phyloP scores from a whole-genome alignment of 2,113 vertebrate genomes.

The Nestor notabilis region DNA sequence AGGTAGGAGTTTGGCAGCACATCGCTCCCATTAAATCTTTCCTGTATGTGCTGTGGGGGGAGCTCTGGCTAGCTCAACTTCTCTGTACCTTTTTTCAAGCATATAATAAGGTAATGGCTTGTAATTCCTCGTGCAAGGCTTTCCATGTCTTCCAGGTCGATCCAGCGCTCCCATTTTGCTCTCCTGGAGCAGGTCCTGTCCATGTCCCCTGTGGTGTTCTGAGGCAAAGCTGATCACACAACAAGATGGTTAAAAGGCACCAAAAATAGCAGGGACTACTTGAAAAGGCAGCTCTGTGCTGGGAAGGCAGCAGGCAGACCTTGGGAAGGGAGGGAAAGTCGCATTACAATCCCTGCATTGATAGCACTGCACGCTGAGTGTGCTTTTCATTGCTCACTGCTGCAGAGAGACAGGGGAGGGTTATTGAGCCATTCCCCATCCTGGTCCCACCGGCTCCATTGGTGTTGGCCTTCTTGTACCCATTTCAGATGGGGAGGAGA shows the following conservation, averaged over 20 bases:
- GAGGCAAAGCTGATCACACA: background rate
- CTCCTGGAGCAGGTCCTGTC: background rate
- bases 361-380: background rate
- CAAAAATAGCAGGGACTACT: background rate
- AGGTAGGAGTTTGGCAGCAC: background rate
- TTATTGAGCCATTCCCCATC: background rate
- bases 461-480: background rate
- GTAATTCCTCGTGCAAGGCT: background rate
- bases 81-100: background rate
- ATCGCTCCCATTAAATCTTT: background rate
- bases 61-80: background rate
- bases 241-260: background rate
- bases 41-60: background rate
- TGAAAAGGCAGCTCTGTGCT: constrained; percentile 21
- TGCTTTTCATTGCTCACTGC: background rate
- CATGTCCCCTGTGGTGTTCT: background rate
- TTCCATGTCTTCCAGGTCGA: background rate
- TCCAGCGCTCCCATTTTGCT: background rate
- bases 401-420: background rate
- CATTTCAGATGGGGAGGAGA: background rate
- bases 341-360: background rate
- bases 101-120: background rate
- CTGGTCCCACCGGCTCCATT: background rate
- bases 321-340: background rate
- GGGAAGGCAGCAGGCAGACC: background rate